Evolutionary conservation across 2,113 vertebrate species (phyloP), one percentile per base, ranked within the genome.

Genomic region (Romanogobio albipinnatus): DNA sequence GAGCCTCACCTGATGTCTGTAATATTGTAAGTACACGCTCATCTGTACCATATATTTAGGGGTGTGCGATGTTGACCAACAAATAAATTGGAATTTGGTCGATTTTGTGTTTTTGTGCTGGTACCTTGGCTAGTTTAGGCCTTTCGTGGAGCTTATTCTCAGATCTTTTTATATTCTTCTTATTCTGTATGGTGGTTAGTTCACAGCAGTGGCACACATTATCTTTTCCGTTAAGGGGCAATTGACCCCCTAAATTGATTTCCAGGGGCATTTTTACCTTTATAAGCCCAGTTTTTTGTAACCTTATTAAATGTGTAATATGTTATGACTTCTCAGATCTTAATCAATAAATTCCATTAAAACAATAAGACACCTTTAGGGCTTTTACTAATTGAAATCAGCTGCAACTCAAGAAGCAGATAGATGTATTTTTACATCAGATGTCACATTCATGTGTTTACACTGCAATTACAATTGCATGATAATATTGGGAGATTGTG

Each of bases 1-100:
- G 97, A 93, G 98, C 98, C 49, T 99, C 98, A 88, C 97, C 98
- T 4, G 97, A 99, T 91, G 94, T 97, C 94, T 96, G 97, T 93
- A 99, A 99, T 94, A 97, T 99, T 92, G 98, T 99, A 93, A 98
- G 98, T 96, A 51, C 49, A 36, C 76, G 26, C 53, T n/a, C n/a
- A 17, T 80, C 19, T 71, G 17, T 11, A 19, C 3, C 64, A 39
- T 17, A 29, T 13, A 64, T 64, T 64, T 29, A 17, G 6, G 26
- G 26, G 26, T 66, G 14, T 1, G 29, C 29, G 0, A 66, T 66
- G 17, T 66, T 66, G 26, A 64, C 5, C 47, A 13, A 49, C 5
- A 61, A 61, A n/a, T 9, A 7, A 9, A 59, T 59, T 10, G 22
- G 45, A 47, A 47, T 49, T 49, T 49, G 4, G 47, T 49, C 47